Percentiles rank a stretch among this genome's conserved stretches.
Evolutionary conservation across 2,797 vertebrate genomes (phyloP).

Genomic region (Pterois miles): DNA sequence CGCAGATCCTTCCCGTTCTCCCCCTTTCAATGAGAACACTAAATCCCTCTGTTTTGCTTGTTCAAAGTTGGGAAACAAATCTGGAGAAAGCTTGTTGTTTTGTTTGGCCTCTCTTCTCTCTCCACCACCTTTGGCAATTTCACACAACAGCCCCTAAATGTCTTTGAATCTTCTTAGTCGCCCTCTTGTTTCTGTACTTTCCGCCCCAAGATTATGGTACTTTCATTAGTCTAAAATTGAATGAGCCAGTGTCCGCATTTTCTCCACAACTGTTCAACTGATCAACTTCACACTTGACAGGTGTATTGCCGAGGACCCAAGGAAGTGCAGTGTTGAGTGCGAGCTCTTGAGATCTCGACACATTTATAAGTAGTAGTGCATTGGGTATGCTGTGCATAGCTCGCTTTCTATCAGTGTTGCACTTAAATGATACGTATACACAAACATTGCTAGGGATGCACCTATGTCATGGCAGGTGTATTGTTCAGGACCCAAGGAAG

Average conservation of each 20-base stretch:
- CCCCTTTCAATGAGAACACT: neutral
- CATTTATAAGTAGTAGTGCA: too few species aligned
- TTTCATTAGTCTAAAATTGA: neutral
- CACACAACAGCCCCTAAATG: neutral
- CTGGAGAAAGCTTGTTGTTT: neutral
- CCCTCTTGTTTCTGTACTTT: neutral
- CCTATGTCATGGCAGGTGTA: neutral
- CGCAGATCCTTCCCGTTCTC: neutral
- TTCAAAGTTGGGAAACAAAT: constrained; percentile 23
- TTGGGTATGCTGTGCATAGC: neutral
- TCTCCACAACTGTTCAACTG: neutral
- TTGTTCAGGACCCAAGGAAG: neutral
- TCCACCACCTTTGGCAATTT: constrained; percentile 3
- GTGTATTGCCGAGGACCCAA: neutral
- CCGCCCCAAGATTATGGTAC: neutral
- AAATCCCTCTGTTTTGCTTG: constrained; percentile 27
- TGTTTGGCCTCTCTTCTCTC: neutral
- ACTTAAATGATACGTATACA: neutral
- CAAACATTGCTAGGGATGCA: neutral
- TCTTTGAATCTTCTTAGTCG: neutral
- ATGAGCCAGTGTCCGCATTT: neutral
- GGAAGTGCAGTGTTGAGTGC: neutral
- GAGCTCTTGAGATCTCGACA: neutral
- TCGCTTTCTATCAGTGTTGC: neutral
- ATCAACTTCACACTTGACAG: neutral